Base-by-base conservation (phyloP, 2,797 vertebrate genomes). In the Vireo griseus region DNA sequence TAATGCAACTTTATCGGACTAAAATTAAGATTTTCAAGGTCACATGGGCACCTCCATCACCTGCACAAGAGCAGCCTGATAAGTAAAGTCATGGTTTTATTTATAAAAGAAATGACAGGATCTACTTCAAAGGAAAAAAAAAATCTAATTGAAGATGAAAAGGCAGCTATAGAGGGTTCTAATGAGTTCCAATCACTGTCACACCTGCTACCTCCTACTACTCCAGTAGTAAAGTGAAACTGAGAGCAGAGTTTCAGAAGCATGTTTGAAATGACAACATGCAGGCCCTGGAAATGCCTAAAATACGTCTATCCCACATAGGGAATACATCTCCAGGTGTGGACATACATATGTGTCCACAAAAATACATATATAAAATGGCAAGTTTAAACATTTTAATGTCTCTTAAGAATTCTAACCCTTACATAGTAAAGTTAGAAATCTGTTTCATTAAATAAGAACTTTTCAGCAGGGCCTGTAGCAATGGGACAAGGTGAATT, bases 291-390 rank as follows among this genome's bases (percentile, higher is more conserved):
- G 33, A 50, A 90, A 68, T n/a, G 39, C n/a, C 69, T 31, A 19
- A 57, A 15, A 31, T 0, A 5, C 5, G 10, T 52, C n/a, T 54
- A 19, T 47, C 31, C 37, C 29, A 35, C 33, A 37, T 3, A 29
- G 48, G 66, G 44, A 48, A 45, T 1, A 45, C 1, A 10, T 13
- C 29, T 48, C 79, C 10, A 3, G 11, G 11, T 44, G n/a, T 54
- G 55, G 44, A 51, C 47, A 44, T 1, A 16, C 11, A 2, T 4
- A 17, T 0, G 1, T 33, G 26, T n/a, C 13, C 28, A 9, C 44
- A 72, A 4, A 40, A 18, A 72, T 11, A 35, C 5, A 22, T 9
- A 18, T 1, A 57, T 4, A 29, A 31, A 69, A 48, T 47, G 4
- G 9, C 18, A 76, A 37, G 44, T 24, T 72, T n/a, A 67, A 69